Evolutionary conservation across 2,888 invertebrate genomes (phyloP).

Genomic region (Griposia aprilina): DNA sequence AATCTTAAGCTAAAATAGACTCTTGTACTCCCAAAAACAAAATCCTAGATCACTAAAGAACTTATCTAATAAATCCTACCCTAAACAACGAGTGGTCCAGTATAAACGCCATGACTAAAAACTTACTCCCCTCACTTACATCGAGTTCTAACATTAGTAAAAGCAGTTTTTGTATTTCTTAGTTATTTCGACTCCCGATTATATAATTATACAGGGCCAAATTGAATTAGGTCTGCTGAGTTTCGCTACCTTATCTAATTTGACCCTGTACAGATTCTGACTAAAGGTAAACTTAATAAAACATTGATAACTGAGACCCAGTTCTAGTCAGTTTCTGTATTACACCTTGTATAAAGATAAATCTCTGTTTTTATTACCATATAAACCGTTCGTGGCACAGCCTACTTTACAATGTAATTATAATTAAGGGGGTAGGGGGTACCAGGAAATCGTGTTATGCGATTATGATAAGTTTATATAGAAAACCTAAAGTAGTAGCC

Average conservation of each 20-base stretch:
- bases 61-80: not conserved
- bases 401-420: not conserved
- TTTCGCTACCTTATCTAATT: no score
- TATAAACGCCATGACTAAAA: not conserved
- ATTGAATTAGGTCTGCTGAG: no score
- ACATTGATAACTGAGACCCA: not conserved
- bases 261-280: not conserved
- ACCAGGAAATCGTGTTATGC: no score
- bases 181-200: no score
- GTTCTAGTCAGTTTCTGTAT: not conserved
- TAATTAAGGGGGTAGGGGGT: not conserved
- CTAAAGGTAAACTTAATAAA: not conserved
- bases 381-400: not conserved
- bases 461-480: no score
- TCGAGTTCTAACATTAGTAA: not conserved
- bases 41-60: constrained; percentile 1
- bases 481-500: no score
- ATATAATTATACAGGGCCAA: no score
- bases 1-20: constrained; percentile 8
- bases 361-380: not conserved
- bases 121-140: not conserved
- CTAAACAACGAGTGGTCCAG: not conserved
- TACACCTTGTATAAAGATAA: not conserved
- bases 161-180: not conserved
- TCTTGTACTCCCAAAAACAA: constrained; percentile 5